Evolutionary conservation across 2,888 invertebrate species (phyloP), one percentile per base, ranked within the genome.

Genomic region (Pemphredon lugubris): DNA sequence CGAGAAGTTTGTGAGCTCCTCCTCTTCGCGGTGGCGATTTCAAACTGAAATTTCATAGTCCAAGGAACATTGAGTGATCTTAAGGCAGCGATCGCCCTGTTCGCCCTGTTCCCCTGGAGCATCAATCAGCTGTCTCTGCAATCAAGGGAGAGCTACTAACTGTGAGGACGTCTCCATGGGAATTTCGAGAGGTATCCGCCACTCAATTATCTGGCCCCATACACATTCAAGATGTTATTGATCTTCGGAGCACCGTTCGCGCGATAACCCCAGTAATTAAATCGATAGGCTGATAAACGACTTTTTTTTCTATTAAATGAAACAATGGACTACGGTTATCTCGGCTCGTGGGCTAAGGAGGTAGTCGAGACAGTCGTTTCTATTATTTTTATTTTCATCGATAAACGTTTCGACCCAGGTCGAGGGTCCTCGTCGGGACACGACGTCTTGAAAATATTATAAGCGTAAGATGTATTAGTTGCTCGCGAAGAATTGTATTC

Each of bases 131-230:
- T 60, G 73, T 67, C 73, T 71, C 68, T 64, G 75, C 73, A 78
- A 83, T 83, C 77, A 81, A 81, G 67, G 74, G 60, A 74, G 73
- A 75, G 75, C 68, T 70, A 78, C 75, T 77, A 65, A 69, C 70
- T 67, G 77, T 60, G 77, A 79, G 80, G 72, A 84, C 82, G 79
- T 82, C 79, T 83, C 83, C 75, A 75, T 83, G 80, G 81, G 82
- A 83, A 83, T 83, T 80, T 73, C 77, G 76, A 83, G 80, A 74
- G 79, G 82, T 76, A 83, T 83, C 80, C 76, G 66, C 72, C 72
- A 82, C 78, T 83, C 84, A 80, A 83, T 82, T 82, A 82, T 72
- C 68, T 48, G 54, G 60, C 57, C 67, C 69, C 71, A 60, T 76
- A 80, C 63, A 73, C 74, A 72, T 58, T 75, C 64, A 55, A 73